Evolutionary conservation across 2,113 vertebrate genomes (phyloP).

Genomic region (Eubucco bourcierii): DNA sequence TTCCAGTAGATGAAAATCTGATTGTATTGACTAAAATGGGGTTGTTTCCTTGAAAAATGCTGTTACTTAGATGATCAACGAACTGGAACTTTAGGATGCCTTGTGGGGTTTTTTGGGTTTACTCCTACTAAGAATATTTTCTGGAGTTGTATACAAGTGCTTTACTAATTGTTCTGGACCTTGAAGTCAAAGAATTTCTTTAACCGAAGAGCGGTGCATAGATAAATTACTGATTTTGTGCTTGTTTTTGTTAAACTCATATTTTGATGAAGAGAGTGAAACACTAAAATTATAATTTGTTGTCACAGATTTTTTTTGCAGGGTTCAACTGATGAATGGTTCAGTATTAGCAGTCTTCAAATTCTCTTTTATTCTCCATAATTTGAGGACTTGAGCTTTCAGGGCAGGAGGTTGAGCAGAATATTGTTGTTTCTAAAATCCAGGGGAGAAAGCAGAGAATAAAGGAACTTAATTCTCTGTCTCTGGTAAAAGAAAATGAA

Average conservation of each 20-base stretch:
- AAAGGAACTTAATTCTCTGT: background rate
- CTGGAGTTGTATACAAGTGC: background rate
- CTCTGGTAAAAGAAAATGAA: background rate
- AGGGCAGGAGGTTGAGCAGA: background rate
- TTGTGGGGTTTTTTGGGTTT: background rate
- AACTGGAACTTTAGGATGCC: background rate
- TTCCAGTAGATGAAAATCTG: background rate
- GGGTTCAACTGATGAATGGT: background rate
- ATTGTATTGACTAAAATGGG: background rate
- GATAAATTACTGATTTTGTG: background rate
- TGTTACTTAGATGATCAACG: background rate
- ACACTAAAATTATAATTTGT: background rate
- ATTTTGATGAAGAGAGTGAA: background rate
- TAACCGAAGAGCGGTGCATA: background rate
- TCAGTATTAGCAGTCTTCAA: background rate
- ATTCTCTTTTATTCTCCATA: background rate
- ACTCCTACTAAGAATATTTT: background rate
- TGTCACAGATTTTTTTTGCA: background rate
- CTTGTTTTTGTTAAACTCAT: background rate
- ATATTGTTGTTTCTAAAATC: background rate
- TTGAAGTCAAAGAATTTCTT: background rate
- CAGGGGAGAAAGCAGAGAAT: background rate
- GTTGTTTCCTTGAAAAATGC: background rate
- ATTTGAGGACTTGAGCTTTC: background rate
- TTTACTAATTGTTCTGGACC: background rate